Base-by-base conservation (phyloP, 1,140 invertebrate species). In the Galendromus occidentalis region DNA sequence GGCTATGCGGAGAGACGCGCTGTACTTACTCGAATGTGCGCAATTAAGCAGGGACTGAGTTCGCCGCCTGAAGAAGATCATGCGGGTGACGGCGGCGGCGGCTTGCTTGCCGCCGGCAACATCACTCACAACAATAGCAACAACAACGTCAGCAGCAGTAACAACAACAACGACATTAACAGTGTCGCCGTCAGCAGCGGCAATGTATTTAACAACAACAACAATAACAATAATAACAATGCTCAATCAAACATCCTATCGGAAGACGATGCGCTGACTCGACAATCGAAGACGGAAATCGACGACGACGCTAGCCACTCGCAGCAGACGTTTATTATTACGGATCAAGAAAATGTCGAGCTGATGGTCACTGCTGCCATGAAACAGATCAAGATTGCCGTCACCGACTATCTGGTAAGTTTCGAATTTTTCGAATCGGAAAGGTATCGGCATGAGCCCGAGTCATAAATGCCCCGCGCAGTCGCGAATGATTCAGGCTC, bases 21-120 rank as follows among this genome's bases (percentile, higher is more conserved):
- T 14, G 51, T 59, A 59, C 51, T 59, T 59, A 59, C 25, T 29
- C 51, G 51, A 59, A 59, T 59, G 51, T 59, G 51, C 51, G 51
- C 51, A 25, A 59, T 59, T 59, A 22, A 59, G 33, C 51, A 59
- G 51, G 51, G 25, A 33, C 51, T 39, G 33, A 39, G 14, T 22
- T 18, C 51, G 25, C 51, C 51, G 25, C 51, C 51, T 25, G 33
- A 25, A 14, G 51, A 59, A 33, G 51, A 59, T 33, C 51, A 14
- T 25, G 4, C 33, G 33, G 33, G 33, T 39, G 33, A 39, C 4
- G 33, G 33, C 33, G 33, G 9, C 4, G n/a, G n/a, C n/a, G n/a
- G n/a, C n/a, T n/a, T n/a, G n/a, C n/a, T n/a, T n/a, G 33, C 9
- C 33, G 33, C 33, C 33, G 9, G 14, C 20, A 59, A 25, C 51